Percentiles rank a stretch among this genome's conserved stretches.
Evolutionary conservation across 2,888 invertebrate species (phyloP).

Genomic region (Morpho helenor): DNA sequence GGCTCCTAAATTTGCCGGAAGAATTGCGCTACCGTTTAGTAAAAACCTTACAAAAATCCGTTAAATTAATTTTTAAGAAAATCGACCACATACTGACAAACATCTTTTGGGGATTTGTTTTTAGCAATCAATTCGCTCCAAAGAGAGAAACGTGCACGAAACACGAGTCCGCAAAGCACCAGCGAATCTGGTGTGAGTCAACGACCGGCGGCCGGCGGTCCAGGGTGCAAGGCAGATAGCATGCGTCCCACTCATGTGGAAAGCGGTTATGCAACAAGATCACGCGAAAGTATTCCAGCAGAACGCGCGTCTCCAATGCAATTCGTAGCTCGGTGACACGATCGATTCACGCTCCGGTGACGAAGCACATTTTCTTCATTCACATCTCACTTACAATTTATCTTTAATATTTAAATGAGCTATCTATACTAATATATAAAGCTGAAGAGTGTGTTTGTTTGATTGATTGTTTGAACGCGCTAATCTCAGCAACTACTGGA

Average conservation of each 20-base stretch:
- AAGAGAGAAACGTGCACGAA: no score
- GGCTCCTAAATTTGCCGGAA: no score
- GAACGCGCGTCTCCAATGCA: constrained; percentile 30
- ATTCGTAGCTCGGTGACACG: constrained; percentile 52
- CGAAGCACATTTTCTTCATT: constrained; percentile 1
- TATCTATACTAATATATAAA: no score
- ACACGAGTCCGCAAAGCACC: neutral
- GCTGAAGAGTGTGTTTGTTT: no score
- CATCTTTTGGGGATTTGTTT: no score
- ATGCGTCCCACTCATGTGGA: constrained; percentile 65
- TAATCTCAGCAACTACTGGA: no score
- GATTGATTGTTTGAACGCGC: no score
- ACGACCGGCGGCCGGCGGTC: constrained; percentile 67
- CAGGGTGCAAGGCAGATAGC: constrained; percentile 60
- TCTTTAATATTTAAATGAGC: neutral
- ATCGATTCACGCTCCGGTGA: constrained; percentile 20
- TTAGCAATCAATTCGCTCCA: no score
- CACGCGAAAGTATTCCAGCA: constrained; percentile 56
- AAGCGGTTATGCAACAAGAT: constrained; percentile 73
- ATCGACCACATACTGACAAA: no score
- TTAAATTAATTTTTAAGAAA: no score
- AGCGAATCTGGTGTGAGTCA: constrained; percentile 43
- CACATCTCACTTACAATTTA: constrained; percentile 4
- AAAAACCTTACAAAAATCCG: no score
- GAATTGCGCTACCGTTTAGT: no score